A percentile compares a stretch with the other conserved stretches of the same genome.
Evolutionary conservation across 1,140 invertebrate genomes (phyloP).

Genomic region (Drosophila bocqueti): DNA sequence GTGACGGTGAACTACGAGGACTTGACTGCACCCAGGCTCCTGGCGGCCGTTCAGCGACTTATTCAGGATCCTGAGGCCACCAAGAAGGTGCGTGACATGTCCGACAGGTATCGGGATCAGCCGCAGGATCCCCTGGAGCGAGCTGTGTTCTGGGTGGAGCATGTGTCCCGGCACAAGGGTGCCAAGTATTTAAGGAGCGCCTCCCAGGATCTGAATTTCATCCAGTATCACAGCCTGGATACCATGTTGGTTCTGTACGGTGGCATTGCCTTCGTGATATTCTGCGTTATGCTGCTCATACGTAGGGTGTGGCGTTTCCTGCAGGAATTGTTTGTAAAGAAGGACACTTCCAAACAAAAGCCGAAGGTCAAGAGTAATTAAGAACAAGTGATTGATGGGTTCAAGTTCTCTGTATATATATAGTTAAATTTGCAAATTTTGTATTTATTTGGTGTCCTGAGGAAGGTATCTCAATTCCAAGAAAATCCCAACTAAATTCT

Average conservation of each 20-base stretch:
- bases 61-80: constrained; percentile 61
- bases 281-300: constrained; percentile 45
- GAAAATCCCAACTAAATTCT: neutral
- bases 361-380: constrained; percentile 26
- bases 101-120: constrained; percentile 88
- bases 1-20: constrained; percentile 69
- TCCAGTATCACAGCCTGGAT: constrained; percentile 87
- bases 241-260: constrained; percentile 68
- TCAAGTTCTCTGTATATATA: no score
- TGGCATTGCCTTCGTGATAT: constrained; percentile 60
- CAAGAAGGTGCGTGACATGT: constrained; percentile 86
- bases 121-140: constrained; percentile 87
- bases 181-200: constrained; percentile 85
- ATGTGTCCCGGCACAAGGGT: constrained; percentile 88
- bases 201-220: constrained; percentile 86
- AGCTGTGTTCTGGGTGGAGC: constrained; percentile 90
- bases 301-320: constrained; percentile 26
- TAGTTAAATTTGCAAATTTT: no score
- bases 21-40: constrained; percentile 50
- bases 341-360: constrained; percentile 4
- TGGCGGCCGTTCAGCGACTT: constrained; percentile 55
- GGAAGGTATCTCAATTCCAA: neutral
- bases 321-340: constrained; percentile 45
- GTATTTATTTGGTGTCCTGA: neutral
- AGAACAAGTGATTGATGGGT: neutral